Percentiles rank a stretch among this genome's conserved stretches.
phyloP scores from a whole-genome alignment of 2,113 vertebrate species.

The Chrysemys picta region DNA sequence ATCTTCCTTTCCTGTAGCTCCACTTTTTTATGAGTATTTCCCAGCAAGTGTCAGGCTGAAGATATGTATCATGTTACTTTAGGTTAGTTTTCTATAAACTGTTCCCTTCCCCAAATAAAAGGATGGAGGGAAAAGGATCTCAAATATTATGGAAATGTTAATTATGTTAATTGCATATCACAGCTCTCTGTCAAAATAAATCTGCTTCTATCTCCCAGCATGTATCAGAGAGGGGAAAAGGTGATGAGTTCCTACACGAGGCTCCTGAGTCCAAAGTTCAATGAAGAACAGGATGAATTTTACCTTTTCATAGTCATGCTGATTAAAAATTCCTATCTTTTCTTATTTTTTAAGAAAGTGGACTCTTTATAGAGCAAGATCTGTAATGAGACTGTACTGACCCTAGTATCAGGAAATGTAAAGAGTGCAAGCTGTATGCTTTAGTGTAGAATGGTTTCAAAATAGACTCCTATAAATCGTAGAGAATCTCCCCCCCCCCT shows the following conservation, averaged over 20 bases:
- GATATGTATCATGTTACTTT: accelerated
- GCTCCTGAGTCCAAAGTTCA: background rate
- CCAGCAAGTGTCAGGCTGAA: background rate
- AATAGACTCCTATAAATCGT: background rate
- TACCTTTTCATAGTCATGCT: background rate
- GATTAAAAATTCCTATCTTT: background rate
- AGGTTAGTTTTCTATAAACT: background rate
- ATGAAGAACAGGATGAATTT: background rate
- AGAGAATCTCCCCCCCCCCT: background rate
- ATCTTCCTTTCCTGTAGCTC: background rate
- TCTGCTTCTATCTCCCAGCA: background rate
- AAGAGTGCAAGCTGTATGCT: background rate
- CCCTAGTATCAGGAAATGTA: background rate
- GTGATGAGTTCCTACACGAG: background rate
- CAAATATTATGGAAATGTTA: background rate
- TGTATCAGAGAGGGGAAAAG: background rate
- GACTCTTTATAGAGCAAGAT: background rate
- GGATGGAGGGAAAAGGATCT: background rate
- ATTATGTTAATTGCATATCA: background rate
- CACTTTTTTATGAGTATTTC: background rate
- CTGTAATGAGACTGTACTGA: background rate
- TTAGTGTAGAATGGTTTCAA: background rate
- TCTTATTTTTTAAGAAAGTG: background rate
- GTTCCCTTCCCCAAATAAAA: background rate
- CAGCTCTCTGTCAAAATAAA: slow-evolving; percentile 11